A percentile compares a stretch with the other conserved stretches of the same genome.
Conservation (phyloP, 2,113 vertebrate genomes). For the Phrynosoma platyrhinos region DNA sequence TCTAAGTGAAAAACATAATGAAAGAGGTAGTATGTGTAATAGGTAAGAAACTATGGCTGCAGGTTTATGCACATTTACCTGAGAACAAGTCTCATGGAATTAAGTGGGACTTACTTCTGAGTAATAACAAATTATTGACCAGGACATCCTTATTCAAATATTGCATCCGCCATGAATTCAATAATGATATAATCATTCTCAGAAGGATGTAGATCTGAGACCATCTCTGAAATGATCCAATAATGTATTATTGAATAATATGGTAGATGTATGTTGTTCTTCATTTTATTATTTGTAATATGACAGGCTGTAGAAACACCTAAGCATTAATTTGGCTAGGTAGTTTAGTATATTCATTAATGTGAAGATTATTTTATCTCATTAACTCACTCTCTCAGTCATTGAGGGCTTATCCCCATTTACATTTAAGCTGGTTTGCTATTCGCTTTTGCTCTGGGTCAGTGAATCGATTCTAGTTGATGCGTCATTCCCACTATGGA, state of each 20-base stretch:
- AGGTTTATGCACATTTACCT: background rate
- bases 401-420: too few species aligned
- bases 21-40: background rate
- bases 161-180: background rate
- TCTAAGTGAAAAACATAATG: background rate
- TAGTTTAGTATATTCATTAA: background rate
- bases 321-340: background rate
- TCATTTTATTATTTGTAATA: background rate
- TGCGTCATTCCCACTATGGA: too few species aligned
- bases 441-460: too few species aligned
- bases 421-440: too few species aligned
- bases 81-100: background rate
- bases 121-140: background rate
- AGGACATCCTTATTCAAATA: background rate
- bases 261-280: background rate
- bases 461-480: too few species aligned
- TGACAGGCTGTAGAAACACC: background rate
- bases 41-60: background rate
- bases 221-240: background rate
- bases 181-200: background rate
- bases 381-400: too few species aligned
- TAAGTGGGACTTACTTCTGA: background rate
- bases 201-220: background rate
- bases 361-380: background rate
- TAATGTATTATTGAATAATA: background rate